These are phyloP conservation scores for Alloscopus bannaensis DNA, from an alignment of 2,888 invertebrate genomes.

Conservation along the genomic window DNA sequence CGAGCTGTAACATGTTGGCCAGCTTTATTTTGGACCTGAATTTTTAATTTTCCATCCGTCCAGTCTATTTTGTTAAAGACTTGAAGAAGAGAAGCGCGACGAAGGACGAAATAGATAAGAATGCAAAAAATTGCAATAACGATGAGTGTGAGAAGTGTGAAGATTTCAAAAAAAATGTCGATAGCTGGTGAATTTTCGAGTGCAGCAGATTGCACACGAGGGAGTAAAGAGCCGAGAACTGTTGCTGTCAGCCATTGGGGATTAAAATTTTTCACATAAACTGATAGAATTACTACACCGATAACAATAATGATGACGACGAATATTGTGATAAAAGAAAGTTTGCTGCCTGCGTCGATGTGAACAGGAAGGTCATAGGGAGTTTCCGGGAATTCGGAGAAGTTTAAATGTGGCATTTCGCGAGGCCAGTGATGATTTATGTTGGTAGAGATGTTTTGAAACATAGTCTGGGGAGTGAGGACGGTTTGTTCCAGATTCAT, in stretches of 20 bases:
- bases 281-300: not conserved
- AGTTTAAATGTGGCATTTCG: not conserved
- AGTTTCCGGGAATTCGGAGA: not conserved
- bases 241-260: no score
- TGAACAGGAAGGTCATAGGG: constrained; percentile 14
- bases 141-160: not conserved
- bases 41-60: no score
- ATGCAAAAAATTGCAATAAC: no score
- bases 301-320: constrained; percentile 11
- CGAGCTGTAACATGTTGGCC: no score
- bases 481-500: not conserved
- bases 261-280: no score
- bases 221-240: not conserved
- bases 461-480: not conserved
- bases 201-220: not conserved
- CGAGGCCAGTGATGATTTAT: not conserved
- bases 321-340: not conserved
- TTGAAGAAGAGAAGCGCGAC: no score
- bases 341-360: constrained; percentile 11
- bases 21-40: no score
- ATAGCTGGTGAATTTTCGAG: not conserved
- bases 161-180: not conserved
- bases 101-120: no score
- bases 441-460: not conserved
- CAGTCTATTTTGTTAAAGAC: no score